Evolutionary conservation across 23 tunicate species (phyloP).

Genomic region (Clavelina lepadiformis): DNA sequence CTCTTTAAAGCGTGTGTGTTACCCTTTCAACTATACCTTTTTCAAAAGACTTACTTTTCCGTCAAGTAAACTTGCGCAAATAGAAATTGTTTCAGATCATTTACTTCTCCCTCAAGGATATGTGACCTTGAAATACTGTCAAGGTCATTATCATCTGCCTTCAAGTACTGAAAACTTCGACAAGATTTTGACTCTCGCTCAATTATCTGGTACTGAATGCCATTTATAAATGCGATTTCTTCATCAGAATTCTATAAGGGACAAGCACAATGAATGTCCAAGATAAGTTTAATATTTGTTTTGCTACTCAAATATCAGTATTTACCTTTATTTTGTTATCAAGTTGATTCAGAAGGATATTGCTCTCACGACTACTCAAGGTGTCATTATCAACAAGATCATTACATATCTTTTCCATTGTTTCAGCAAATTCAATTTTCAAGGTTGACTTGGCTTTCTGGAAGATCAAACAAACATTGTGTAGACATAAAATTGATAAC

Average conservation of each 20-base stretch:
- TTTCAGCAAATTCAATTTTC: slow-evolving; percentile 1
- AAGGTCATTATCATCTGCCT: no score
- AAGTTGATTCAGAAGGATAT: slow-evolving; percentile 13
- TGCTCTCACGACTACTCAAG: slow-evolving; percentile 2
- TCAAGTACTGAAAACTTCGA: background rate
- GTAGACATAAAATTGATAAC: background rate
- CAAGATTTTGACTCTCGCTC: slow-evolving; percentile 3
- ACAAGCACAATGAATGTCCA: background rate
- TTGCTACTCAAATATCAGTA: background rate
- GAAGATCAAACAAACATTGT: background rate
- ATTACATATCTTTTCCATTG: slow-evolving; percentile 13
- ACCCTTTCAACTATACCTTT: no score
- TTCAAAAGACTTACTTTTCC: no score
- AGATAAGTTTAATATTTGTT: background rate
- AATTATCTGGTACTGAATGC: slow-evolving; percentile 14
- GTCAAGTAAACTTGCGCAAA: no score
- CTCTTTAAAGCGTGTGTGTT: no score
- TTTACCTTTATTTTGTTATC: slow-evolving; percentile 9
- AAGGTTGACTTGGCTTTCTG: slow-evolving; percentile 10
- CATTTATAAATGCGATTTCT: slow-evolving; percentile 3
- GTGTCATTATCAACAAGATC: background rate
- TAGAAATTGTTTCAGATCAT: no score
- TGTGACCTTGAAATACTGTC: no score
- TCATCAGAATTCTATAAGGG: slow-evolving; percentile 7
- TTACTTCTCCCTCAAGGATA: no score